Evolutionary conservation across 2,113 vertebrate species (phyloP), one percentile per base, ranked within the genome.

Genomic region (Dasyprocta punctata): DNA sequence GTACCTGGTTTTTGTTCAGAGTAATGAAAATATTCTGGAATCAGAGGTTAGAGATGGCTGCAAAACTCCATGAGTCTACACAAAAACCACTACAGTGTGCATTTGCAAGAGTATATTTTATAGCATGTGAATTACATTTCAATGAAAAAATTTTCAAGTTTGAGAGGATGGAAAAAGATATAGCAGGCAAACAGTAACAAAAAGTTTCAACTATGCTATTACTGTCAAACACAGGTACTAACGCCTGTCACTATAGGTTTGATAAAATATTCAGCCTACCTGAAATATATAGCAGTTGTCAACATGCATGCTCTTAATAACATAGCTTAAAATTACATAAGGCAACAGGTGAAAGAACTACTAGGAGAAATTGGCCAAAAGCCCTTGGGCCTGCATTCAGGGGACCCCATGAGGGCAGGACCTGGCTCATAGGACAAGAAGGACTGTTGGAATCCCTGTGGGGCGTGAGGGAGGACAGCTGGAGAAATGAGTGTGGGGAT

Each of bases 331-430:
- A 89, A 89, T 69, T 10, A 61, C 9, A 38, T n/a, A 83, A 78
- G 82, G 75, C 67, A 86, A 20, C 12, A 33, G 36, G 28, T n/a
- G 38, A 90, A 75, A 92, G 54, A 90, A 44, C 38, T 41, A 33
- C 44, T 61, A 93, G 49, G 69, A 93, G 7, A 96, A 94, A 90
- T 11, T 67, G 61, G 67, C 44, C 49, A 80, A 91, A 67, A 69
- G 47, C 69, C 58, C 9, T 56, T 41, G 13, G 67, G 63, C 17
- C 56, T 95, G 33, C 89, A 28, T 44, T 71, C 14, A 1, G 56
- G 30, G 33, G 5, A n/a, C 65, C 12, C 41, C 41, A 28, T 16
- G 5, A 19, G 86, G 56, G 77, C 49, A 86, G 69, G 54, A 49
- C 56, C 63, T 49, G 65, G 58, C 26, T 86, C n/a, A 58, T 58